phyloP scores from a whole-genome alignment of 2,113 vertebrate species.

The Toxotes jaculatrix region DNA sequence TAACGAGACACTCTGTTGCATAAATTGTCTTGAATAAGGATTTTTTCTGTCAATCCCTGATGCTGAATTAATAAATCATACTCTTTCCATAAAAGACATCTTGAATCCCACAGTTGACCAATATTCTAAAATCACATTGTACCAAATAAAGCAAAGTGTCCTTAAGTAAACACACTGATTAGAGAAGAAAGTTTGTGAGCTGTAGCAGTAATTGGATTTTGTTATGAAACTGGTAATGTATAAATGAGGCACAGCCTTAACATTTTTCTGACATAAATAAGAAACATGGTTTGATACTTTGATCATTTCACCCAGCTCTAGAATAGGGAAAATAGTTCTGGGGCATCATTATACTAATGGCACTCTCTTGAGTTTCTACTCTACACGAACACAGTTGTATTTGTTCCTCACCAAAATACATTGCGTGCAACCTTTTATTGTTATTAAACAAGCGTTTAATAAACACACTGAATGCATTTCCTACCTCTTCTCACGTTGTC shows the following conservation, averaged over 20 bases:
- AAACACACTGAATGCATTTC: neutral
- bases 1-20: neutral
- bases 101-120: neutral
- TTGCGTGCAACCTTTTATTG: neutral
- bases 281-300: slow-evolving; percentile 20
- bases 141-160: neutral
- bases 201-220: slow-evolving; percentile 17
- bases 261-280: neutral
- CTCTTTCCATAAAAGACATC: neutral
- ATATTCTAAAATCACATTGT: neutral
- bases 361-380: neutral
- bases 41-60: neutral
- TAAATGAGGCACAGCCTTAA: slow-evolving; percentile 1
- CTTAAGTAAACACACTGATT: neutral
- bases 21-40: neutral
- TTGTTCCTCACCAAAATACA: neutral
- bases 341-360: slow-evolving; percentile 10
- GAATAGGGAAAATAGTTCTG: neutral
- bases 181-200: slow-evolving; percentile 1
- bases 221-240: neutral
- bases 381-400: neutral
- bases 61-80: slow-evolving; percentile 2
- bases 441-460: no score
- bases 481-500: neutral
- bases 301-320: neutral